Conservation (phyloP, 2,888 invertebrate genomes). For the Caenorhabditis sp. region DNA sequence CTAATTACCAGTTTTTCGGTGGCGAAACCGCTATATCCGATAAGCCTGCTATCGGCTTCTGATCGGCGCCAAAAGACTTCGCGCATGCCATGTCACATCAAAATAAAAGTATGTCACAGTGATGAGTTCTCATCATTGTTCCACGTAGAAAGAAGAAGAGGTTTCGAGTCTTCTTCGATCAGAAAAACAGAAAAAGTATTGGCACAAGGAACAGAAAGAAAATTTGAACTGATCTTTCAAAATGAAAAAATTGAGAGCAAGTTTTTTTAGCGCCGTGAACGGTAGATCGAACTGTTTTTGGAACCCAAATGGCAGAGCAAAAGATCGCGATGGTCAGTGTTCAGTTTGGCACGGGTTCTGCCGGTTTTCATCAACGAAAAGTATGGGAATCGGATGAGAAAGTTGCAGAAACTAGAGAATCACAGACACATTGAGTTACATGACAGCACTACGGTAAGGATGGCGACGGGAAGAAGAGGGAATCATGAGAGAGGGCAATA, state of each 20-base stretch:
- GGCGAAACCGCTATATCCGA: conserved; percentile 56
- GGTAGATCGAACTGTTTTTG: too few relatives aligned
- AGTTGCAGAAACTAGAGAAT: conserved; percentile 9
- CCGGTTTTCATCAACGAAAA: neutral
- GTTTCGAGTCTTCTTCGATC: too few relatives aligned
- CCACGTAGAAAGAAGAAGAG: neutral
- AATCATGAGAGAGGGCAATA: conserved; percentile 31
- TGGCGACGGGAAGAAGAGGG: conserved; percentile 6
- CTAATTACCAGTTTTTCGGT: conserved; percentile 58
- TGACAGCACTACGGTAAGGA: conserved; percentile 1
- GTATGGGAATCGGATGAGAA: neutral
- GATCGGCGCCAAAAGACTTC: conserved; percentile 53
- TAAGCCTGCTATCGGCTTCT: conserved; percentile 46
- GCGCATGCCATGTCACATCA: conserved; percentile 54
- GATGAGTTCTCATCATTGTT: neutral
- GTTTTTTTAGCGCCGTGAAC: too few relatives aligned
- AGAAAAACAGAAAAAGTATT: too few relatives aligned
- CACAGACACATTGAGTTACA: neutral
- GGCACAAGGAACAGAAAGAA: too few relatives aligned
- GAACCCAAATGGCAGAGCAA: too few relatives aligned
- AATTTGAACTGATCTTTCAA: too few relatives aligned
- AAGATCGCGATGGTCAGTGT: neutral
- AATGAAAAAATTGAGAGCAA: too few relatives aligned
- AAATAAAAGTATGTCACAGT: conserved; percentile 7
- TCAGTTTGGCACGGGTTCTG: neutral